Evolutionary conservation across 1,140 invertebrate species (phyloP).

Genomic region (Nephotettix cincticeps): DNA sequence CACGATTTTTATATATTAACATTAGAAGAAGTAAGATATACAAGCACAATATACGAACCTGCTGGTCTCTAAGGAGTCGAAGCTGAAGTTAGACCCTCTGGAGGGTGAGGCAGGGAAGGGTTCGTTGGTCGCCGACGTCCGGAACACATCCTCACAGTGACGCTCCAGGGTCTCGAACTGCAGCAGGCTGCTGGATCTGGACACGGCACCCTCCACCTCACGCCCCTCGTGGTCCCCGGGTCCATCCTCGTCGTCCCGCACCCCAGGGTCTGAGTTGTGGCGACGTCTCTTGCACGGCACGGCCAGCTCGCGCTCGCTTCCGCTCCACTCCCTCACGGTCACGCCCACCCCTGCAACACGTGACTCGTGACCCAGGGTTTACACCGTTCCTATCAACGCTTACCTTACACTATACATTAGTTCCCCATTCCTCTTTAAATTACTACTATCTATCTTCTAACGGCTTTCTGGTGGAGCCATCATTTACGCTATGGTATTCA

Average conservation of each 20-base stretch:
- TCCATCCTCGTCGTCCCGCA: conserved; percentile 50
- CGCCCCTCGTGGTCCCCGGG: conserved; percentile 44
- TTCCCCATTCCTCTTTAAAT: too few relatives aligned
- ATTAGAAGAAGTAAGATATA: too few relatives aligned
- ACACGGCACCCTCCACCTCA: conserved; percentile 45
- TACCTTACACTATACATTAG: too few relatives aligned
- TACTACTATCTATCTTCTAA: too few relatives aligned
- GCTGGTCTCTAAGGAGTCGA: conserved; percentile 56
- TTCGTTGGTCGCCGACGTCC: conserved; percentile 36
- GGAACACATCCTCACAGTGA: conserved; percentile 51
- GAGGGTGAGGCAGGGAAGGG: conserved; percentile 47
- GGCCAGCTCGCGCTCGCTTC: conserved; percentile 73
- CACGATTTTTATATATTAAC: too few relatives aligned
- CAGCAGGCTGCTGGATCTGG: conserved; percentile 70
- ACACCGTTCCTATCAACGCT: background rate
- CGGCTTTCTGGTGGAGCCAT: too few relatives aligned
- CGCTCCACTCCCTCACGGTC: conserved; percentile 49
- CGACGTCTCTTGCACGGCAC: conserved; percentile 76
- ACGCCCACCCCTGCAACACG: conserved; percentile 15
- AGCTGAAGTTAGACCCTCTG: conserved; percentile 52
- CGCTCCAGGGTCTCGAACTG: conserved; percentile 79
- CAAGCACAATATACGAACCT: conserved; percentile 32
- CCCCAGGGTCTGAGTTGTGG: conserved; percentile 47
- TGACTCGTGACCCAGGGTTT: too few relatives aligned
- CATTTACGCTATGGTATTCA: too few relatives aligned